phyloP scores from a whole-genome alignment of 2,113 vertebrate species.

The Thermophis baileyi region DNA sequence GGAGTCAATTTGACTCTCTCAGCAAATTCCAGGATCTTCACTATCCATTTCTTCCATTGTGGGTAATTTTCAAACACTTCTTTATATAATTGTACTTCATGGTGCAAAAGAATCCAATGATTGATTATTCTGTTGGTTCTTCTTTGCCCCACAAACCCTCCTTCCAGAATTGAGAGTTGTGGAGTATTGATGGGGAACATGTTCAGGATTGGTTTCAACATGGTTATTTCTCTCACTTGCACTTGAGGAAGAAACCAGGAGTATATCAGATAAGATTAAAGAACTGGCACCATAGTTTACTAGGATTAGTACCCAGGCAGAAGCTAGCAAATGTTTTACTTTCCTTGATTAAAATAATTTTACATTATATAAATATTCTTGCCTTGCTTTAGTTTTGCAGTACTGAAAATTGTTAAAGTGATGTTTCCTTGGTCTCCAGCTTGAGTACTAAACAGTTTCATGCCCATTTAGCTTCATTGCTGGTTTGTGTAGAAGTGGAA shows the following conservation, averaged over 20 bases:
- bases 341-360: neutral
- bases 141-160: neutral
- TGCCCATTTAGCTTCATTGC: neutral
- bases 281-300: neutral
- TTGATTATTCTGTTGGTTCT: neutral
- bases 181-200: neutral
- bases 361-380: neutral
- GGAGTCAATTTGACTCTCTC: neutral
- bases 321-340: neutral
- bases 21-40: neutral
- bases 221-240: too few relatives aligned
- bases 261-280: neutral
- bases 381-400: neutral
- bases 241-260: neutral
- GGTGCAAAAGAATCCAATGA: neutral
- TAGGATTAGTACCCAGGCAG: neutral
- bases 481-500: neutral
- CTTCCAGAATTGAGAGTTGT: neutral
- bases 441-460: neutral
- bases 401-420: neutral
- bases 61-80: neutral
- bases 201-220: neutral
- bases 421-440: neutral
- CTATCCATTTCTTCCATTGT: neutral
- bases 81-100: neutral